These are phyloP conservation scores for Cardiocondyla obscurior DNA, from an alignment of 1,140 invertebrate species.

Conservation along the genomic window DNA sequence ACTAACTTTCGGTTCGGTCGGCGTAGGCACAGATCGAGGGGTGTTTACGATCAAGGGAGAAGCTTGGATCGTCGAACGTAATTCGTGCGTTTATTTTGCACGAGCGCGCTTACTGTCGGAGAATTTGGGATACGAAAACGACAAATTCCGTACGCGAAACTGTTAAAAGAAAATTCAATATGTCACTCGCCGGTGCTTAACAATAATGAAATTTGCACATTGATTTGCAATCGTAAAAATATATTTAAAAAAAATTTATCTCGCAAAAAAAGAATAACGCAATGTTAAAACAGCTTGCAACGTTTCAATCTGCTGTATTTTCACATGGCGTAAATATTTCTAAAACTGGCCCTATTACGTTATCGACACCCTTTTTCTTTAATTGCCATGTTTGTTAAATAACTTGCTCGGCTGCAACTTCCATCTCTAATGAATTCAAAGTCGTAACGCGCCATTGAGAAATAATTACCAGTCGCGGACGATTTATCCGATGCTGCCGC, in stretches of 20 bases:
- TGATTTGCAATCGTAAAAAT: neutral
- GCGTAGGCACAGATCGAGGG: conserved; percentile 6
- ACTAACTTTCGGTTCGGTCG: conserved; percentile 1
- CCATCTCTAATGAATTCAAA: conserved; percentile 38
- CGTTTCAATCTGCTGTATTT: too few species aligned
- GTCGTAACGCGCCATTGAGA: neutral
- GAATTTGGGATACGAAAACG: neutral
- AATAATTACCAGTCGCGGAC: conserved; percentile 3
- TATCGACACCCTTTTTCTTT: neutral
- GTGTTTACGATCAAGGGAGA: conserved; percentile 8
- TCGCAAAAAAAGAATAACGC: too few species aligned
- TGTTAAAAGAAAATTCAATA: neutral
- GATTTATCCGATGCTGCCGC: conserved; percentile 27
- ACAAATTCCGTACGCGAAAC: neutral
- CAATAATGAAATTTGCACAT: neutral
- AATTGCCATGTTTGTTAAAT: neutral
- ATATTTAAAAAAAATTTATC: conserved; percentile 2
- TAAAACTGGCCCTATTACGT: neutral
- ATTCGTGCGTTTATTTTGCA: conserved; percentile 34
- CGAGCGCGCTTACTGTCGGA: neutral
- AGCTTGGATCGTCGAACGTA: conserved; percentile 22
- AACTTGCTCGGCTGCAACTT: neutral
- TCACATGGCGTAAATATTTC: neutral
- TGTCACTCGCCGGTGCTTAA: neutral
- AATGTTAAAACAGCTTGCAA: too few species aligned